Conservation (phyloP, 92 coral and sea anemone genomes). For the Palythoa caribaeorum region DNA sequence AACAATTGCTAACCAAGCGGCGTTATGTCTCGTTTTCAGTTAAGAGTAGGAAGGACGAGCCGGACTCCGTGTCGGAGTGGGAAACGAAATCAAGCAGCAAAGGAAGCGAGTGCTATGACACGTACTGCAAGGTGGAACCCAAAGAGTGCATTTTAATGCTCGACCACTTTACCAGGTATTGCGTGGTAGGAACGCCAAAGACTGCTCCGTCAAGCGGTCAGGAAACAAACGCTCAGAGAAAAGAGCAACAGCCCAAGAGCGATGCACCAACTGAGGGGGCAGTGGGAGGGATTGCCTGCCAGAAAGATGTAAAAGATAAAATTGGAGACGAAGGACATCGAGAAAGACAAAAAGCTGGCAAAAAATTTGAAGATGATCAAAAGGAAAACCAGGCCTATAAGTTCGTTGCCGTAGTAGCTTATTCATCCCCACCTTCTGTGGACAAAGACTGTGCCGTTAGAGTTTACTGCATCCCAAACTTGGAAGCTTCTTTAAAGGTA, state of each 20-base stretch:
- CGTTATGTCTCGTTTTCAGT: neutral
- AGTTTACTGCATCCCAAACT: slow-evolving; percentile 20
- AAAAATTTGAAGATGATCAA: neutral
- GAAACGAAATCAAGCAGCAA: neutral
- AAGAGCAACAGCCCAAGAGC: neutral
- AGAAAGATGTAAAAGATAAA: neutral
- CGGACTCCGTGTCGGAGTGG: neutral
- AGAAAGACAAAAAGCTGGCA: neutral
- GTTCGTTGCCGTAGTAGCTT: slow-evolving; percentile 10
- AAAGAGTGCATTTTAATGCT: neutral
- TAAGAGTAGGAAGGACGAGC: neutral
- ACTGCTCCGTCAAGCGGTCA: neutral
- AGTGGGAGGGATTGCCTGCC: neutral
- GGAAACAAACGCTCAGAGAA: neutral
- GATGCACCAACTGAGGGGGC: neutral
- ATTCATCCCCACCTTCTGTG: slow-evolving; percentile 17
- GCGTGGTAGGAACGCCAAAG: slow-evolving; percentile 25
- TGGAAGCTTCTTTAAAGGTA: slow-evolving; percentile 25
- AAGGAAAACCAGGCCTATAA: neutral
- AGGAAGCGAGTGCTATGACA: neutral
- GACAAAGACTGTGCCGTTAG: slow-evolving; percentile 26
- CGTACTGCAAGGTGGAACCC: slow-evolving; percentile 19
- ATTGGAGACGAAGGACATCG: neutral
- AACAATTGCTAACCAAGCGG: neutral
- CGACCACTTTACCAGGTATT: slow-evolving; percentile 37